Evolutionary conservation across 2,888 invertebrate genomes (phyloP).

Genomic region (Elmis aenea): DNA sequence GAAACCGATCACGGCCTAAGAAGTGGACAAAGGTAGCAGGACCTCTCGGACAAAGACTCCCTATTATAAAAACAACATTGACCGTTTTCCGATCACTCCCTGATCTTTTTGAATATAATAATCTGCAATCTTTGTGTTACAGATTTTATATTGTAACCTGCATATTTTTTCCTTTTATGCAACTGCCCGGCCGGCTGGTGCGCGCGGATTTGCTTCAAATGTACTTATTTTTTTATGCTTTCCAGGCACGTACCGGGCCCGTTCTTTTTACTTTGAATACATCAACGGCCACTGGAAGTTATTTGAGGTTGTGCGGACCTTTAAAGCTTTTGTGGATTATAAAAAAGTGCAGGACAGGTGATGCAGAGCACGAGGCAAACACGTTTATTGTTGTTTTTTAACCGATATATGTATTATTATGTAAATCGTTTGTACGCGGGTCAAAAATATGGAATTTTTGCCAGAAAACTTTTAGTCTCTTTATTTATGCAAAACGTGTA

Average conservation of each 20-base stretch:
- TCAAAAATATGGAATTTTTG: too few relatives aligned
- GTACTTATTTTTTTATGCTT: slow-evolving; percentile 19
- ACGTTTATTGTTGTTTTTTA: slow-evolving; percentile 3
- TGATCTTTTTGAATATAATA: slow-evolving; percentile 38
- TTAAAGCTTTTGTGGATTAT: slow-evolving; percentile 14
- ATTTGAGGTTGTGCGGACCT: slow-evolving; percentile 15
- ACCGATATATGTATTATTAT: too few relatives aligned
- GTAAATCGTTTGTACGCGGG: too few relatives aligned
- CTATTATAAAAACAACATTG: slow-evolving; percentile 30
- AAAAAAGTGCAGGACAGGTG: slow-evolving; percentile 17
- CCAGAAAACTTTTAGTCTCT: too few relatives aligned
- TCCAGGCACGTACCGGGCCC: slow-evolving; percentile 15
- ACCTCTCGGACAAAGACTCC: slow-evolving; percentile 29
- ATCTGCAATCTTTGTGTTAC: slow-evolving; percentile 35
- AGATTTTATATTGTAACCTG: slow-evolving; percentile 18
- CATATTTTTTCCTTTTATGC: slow-evolving; percentile 11
- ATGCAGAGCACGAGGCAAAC: slow-evolving; percentile 15
- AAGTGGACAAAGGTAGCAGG: slow-evolving; percentile 33
- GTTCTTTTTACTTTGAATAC: slow-evolving; percentile 17
- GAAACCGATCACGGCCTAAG: slow-evolving; percentile 35
- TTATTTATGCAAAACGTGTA: too few relatives aligned
- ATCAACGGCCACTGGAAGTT: slow-evolving; percentile 12
- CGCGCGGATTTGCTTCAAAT: slow-evolving; percentile 21
- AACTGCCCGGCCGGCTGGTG: slow-evolving; percentile 10
- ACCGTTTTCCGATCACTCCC: slow-evolving; percentile 40